Base-by-base conservation (phyloP, 2,888 invertebrate genomes). In the Tinea trinotella region DNA sequence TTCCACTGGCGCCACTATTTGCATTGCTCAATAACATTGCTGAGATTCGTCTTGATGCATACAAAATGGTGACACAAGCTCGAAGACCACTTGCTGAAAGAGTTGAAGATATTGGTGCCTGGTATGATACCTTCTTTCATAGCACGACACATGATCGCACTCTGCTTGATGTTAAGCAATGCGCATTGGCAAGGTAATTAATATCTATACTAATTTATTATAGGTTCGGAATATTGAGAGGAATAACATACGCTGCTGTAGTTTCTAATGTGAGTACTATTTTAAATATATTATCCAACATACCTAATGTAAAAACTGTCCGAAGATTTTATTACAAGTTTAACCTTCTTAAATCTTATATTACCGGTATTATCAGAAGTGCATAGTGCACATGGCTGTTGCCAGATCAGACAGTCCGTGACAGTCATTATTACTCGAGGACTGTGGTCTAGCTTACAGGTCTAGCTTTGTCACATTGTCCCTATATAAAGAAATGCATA, bases 51-150 rank as follows among this genome's bases (percentile, higher is more conserved):
- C 78, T 98, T 61, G 98, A 99, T 67, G 98, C 98, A 0, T 97
- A 95, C 77, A 99, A 99, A 84, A 96, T 98, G 92, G 94, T 98
- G n/a, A 96, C 95, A 0, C 96, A 97, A 66, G 92, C 95, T 0
- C 80, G 97, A 52, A 85, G 98, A 24, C 97, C 98, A 0, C 74
- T 97, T 52, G 96, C 97, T 0, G 95, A 95, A 66, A 87, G 96
- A 52, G 95, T 96, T 0, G 94, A 96, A 65, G 95, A 97, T 70
- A 97, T 99, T 57, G 98, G 98, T 0, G 93, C 93, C 53, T 94
- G 94, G 95, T 82, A 56, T 64, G 13, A 35, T 35, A 40, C 12
- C n/a, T 40, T 40, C 13, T n/a, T n/a, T n/a, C n/a, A n/a, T n/a
- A n/a, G n/a, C n/a, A n/a, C n/a, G n/a, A n/a, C n/a, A n/a, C n/a